Evolutionary conservation across 2,888 invertebrate genomes (phyloP), one percentile per base, ranked within the genome.

Genomic region (Rhingia campestris): DNA sequence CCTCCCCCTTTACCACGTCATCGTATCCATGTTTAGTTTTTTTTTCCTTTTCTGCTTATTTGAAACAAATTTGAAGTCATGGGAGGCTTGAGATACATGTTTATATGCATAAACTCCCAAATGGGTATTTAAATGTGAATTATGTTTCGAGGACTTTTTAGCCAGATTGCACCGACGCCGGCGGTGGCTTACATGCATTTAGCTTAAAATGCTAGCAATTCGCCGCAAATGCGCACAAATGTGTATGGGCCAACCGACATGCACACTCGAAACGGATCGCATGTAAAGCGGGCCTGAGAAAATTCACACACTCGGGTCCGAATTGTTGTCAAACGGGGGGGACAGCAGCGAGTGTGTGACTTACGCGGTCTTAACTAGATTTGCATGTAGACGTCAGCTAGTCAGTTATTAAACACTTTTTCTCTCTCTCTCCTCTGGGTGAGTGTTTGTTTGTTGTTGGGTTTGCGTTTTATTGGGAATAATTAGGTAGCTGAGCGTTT

Each of bases 321-420:
- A 30, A 30, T 22, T 49, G 30, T 22, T 81, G 80, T 75, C 80
- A 80, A 66, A 74, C 37, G 14, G 39, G 53, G 53, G 10, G 51
- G n/a, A 6, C 6, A 22, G 54, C 12, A 58, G 58, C 12, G 30
- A n/a, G 77, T 79, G 64, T 74, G 80, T 74, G 69, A 69, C 69
- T 74, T 80, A 80, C 80, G 84, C 70, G 74, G 63, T 80, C 80
- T 70, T 80, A 80, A 84, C 80, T 84, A 80, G 80, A 80, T 84
- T 84, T 80, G 73, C 84, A 84, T 84, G 80, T 74, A 67, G 73
- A 82, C 69, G 82, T 74, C 82, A 74, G 82, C 64, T 61, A 80
- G 80, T 59, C 58, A 54, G 74, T 70, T 74, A 80, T 73, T 79
- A 82, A 67, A 79, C 67, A 79, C 69, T 70, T 76, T 81, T 81